Percentiles rank a stretch among this genome's conserved stretches.
Conservation (phyloP, 2,797 vertebrate species). For the Mionectes olivaceus region DNA sequence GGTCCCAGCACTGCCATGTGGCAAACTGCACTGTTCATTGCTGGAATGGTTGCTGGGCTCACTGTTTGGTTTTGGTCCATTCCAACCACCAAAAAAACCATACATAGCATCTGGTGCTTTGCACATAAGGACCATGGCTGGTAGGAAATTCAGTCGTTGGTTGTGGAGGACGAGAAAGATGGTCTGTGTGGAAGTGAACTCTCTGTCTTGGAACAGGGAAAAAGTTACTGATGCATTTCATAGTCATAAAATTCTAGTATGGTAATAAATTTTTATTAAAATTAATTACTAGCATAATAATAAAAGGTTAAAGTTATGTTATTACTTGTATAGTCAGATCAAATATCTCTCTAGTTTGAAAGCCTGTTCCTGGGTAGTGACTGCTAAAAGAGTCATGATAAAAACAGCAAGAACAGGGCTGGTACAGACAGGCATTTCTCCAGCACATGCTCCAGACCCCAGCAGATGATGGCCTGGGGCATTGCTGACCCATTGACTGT, state of each 20-base stretch:
- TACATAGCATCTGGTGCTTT: neutral
- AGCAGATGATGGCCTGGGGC: neutral
- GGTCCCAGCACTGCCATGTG: neutral
- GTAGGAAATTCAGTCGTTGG: neutral
- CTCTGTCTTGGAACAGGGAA: neutral
- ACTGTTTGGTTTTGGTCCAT: accelerated
- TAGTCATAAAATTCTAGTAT: neutral
- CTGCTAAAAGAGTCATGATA: neutral
- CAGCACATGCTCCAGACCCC: neutral
- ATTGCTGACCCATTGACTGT: neutral
- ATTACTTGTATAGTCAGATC: neutral
- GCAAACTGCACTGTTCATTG: neutral
- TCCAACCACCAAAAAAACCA: neutral
- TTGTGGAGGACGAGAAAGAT: neutral
- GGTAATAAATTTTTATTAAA: neutral
- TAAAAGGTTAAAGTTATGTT: neutral
- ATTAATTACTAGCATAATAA: neutral
- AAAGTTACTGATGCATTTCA: neutral
- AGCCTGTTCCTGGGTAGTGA: neutral
- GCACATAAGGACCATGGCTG: accelerated
- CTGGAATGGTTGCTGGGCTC: neutral
- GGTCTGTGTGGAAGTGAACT: neutral
- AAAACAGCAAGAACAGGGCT: neutral
- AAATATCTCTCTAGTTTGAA: neutral
- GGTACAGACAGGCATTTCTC: neutral